Base-by-base conservation (phyloP, 2,888 invertebrate species). In the Chaitophorus viminalis region DNA sequence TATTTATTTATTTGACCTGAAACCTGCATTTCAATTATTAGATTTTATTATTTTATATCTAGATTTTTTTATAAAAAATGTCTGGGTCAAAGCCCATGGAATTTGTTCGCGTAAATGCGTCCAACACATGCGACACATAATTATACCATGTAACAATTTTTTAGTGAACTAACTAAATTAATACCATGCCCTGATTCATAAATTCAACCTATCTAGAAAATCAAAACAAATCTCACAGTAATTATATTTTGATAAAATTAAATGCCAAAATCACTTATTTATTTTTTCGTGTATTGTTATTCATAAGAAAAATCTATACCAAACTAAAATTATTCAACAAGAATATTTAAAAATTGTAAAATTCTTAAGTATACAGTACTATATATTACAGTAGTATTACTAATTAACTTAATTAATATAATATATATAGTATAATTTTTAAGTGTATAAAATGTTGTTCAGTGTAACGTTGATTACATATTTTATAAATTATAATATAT, bases 61-160 rank as follows among this genome's bases (percentile, higher is more conserved):
- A 60, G 60, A 60, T 31, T 31, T 14, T 14, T 31, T 17, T 29
- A 29, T 3, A 29, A 4, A 29, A 17, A 70, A 70, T 70, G 31
- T n/a, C 14, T 70, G 17, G 70, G 31, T 31, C 29, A 70, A 17
- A 70, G 11, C 17, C 6, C 31, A 70, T 31, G 17, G 17, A 79
- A 79, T 60, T 36, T n/a, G 54, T 65, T 60, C n/a, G 79, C 79
- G 8, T 36, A 36, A 79, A 79, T 60, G 17, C 25, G 54, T 33
- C n/a, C 77, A 54, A 78, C 54, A 78, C 78, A 3, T 65, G 60
- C n/a, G 79, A 33, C 79, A 54, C 33, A 36, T 33, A 17, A 79
- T 60, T 36, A 36, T 36, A 65, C 60, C 60, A 52, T 68, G 29
- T 79, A 79, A 79, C 79, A 36, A 65, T n/a, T 14, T 18, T 8